Evolutionary conservation across 2,113 vertebrate species (phyloP).

Genomic region (Nannospalax galili): DNA sequence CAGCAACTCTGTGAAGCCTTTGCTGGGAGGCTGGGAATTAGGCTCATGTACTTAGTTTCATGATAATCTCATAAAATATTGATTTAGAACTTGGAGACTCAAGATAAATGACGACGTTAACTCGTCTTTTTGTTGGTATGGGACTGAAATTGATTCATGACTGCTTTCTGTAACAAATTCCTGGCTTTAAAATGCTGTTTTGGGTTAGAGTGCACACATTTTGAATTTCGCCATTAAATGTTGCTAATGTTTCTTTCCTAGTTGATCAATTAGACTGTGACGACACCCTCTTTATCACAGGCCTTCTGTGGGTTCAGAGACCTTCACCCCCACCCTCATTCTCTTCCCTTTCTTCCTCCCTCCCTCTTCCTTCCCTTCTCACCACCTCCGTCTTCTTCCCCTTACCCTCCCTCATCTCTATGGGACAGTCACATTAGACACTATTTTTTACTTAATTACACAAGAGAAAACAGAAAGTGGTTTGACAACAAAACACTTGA

Average conservation of each 20-base stretch:
- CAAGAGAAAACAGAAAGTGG: background rate
- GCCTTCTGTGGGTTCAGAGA: background rate
- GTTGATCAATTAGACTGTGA: background rate
- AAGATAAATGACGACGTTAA: slow-evolving; percentile 48
- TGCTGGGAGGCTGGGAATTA: background rate
- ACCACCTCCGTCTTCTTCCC: too few relatives aligned
- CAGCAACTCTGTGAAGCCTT: background rate
- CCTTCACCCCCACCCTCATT: background rate
- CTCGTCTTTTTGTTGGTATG: background rate
- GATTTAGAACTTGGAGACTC: slow-evolving; percentile 48
- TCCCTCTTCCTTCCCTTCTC: background rate
- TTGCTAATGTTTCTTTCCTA: background rate
- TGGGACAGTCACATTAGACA: background rate
- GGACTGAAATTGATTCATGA: slow-evolving; percentile 30
- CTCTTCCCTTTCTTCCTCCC: background rate
- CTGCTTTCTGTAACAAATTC: slow-evolving; percentile 45
- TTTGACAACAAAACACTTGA: background rate
- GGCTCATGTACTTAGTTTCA: slow-evolving; percentile 6
- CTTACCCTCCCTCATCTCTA: background rate
- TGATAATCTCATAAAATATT: slow-evolving; percentile 49
- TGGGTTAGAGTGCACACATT: background rate
- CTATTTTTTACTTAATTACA: background rate
- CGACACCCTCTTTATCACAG: background rate
- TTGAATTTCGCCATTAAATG: slow-evolving; percentile 1
- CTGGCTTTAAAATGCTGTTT: background rate